phyloP scores from a whole-genome alignment of 2,888 invertebrate genomes.

The Dryadula phaetusa region DNA sequence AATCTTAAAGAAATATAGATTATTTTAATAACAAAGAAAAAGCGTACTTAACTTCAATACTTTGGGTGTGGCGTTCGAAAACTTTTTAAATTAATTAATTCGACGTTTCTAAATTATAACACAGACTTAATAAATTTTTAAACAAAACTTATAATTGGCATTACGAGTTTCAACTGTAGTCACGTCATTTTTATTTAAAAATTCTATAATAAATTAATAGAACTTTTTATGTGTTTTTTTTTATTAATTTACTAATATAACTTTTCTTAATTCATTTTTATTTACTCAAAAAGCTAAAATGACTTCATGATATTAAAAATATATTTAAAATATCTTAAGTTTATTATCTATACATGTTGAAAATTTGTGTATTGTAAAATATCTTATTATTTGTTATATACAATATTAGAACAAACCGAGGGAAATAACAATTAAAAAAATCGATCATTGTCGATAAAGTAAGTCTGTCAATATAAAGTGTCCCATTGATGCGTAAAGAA shows the following conservation, averaged over 20 bases:
- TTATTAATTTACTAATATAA: background rate
- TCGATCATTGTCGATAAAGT: too few species aligned
- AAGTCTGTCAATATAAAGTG: too few species aligned
- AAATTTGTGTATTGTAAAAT: too few species aligned
- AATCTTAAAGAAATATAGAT: too few species aligned
- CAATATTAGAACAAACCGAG: too few species aligned
- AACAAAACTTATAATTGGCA: background rate
- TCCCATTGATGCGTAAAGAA: too few species aligned
- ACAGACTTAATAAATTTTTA: background rate
- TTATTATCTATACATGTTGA: too few species aligned
- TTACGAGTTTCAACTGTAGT: background rate
- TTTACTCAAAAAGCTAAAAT: background rate
- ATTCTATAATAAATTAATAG: constrained; percentile 1
- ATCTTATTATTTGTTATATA: too few species aligned
- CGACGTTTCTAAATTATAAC: background rate
- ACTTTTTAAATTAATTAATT: background rate
- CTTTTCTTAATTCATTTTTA: background rate
- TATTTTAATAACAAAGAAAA: background rate
- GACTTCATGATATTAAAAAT: too few species aligned
- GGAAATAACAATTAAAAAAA: too few species aligned
- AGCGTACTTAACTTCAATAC: background rate
- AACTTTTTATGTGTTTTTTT: background rate
- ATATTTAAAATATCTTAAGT: too few species aligned
- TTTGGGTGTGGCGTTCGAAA: background rate
- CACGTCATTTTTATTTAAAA: background rate